Evolutionary conservation across 1,140 invertebrate genomes (phyloP).

Genomic region (Zaprionus davidi): DNA sequence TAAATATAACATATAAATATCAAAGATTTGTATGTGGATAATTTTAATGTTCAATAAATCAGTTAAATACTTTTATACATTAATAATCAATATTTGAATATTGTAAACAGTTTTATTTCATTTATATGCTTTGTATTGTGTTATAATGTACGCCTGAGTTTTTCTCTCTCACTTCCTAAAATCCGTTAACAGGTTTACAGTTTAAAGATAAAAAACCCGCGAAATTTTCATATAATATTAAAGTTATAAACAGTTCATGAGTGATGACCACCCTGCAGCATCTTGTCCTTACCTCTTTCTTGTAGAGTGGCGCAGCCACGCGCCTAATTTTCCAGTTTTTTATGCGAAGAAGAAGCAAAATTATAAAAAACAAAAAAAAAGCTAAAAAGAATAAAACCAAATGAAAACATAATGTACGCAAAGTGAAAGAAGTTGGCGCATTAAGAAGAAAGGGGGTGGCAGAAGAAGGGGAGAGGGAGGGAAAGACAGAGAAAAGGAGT

Average conservation of each 20-base stretch:
- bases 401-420: slow-evolving; percentile 19
- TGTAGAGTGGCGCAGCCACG: slow-evolving; percentile 55
- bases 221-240: neutral
- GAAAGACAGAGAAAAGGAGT: neutral
- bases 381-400: slow-evolving; percentile 11
- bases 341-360: slow-evolving; percentile 15
- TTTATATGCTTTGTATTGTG: neutral
- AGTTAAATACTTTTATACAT: neutral
- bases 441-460: neutral
- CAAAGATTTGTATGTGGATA: too few relatives aligned
- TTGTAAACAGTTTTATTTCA: neutral
- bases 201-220: neutral
- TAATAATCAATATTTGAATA: too few relatives aligned
- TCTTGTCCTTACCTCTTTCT: neutral
- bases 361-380: slow-evolving; percentile 14
- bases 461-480: neutral
- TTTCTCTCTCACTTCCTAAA: neutral
- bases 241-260: slow-evolving; percentile 19
- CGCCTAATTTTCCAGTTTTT: slow-evolving; percentile 74
- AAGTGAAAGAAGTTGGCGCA: slow-evolving; percentile 15
- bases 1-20: too few relatives aligned
- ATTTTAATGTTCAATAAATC: too few relatives aligned
- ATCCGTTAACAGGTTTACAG: neutral
- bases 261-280: slow-evolving; percentile 10
- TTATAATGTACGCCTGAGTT: neutral